These are phyloP conservation scores for Hippocampus comes DNA, from an alignment of 2,113 vertebrate genomes.

Conservation along the genomic window DNA sequence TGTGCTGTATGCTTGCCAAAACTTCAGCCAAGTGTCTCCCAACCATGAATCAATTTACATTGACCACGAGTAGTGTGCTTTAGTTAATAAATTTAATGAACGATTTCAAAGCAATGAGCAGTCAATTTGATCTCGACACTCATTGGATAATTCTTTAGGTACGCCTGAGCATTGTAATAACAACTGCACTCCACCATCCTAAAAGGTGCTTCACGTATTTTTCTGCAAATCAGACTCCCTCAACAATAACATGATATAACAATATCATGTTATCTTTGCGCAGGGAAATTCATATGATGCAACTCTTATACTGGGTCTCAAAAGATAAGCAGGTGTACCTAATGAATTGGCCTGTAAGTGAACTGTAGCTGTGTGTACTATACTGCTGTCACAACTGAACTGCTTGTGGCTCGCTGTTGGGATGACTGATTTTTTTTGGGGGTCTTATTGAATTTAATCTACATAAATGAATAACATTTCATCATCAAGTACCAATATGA, in stretches of 20 bases:
- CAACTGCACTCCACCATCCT: background rate
- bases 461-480: constrained; percentile 17
- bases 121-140: background rate
- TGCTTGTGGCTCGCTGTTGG: constrained; percentile 7
- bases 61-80: constrained; percentile 1
- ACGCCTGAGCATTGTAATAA: background rate
- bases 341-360: background rate
- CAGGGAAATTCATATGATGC: background rate
- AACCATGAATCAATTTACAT: constrained; percentile 41
- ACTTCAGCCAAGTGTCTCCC: constrained; percentile 30
- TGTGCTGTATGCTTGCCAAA: constrained; percentile 26
- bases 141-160: constrained; percentile 12
- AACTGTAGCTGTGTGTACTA: background rate
- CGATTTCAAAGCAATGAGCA: background rate
- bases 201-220: too few species aligned
- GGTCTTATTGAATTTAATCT: constrained; percentile 14
- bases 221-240: background rate
- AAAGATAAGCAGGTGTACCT: background rate
- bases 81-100: background rate
- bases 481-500: constrained; percentile 4
- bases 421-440: constrained; percentile 9
- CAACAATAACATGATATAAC: background rate
- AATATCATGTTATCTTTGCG: background rate
- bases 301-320: background rate
- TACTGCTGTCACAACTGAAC: background rate